Evolutionary conservation across 1,140 invertebrate genomes (phyloP).

Genomic region (Lucilia sericata): DNA sequence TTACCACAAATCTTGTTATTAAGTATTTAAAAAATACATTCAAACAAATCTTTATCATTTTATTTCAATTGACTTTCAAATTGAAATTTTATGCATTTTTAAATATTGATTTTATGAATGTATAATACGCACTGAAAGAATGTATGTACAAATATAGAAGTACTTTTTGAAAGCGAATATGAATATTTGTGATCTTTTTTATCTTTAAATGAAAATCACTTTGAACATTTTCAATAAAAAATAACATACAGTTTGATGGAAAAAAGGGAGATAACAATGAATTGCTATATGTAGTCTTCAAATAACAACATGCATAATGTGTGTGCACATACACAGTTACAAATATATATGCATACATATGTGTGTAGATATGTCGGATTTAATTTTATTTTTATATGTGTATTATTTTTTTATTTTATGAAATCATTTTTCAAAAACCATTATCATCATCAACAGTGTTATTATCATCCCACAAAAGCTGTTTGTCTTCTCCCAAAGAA

Average conservation of each 20-base stretch:
- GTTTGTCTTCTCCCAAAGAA: slow-evolving; percentile 9
- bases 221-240: background rate
- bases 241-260: background rate
- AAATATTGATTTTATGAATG: background rate
- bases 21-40: too few species aligned
- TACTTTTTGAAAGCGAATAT: too few species aligned
- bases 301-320: background rate
- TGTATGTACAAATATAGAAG: too few species aligned
- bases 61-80: background rate
- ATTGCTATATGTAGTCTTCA: background rate
- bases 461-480: slow-evolving; percentile 40
- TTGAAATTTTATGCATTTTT: slow-evolving; percentile 8
- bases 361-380: background rate
- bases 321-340: background rate
- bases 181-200: background rate
- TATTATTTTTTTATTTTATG: background rate
- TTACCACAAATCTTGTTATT: too few species aligned
- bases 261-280: background rate
- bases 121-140: background rate
- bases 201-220: background rate
- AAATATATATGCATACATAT: background rate
- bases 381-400: background rate
- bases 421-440: slow-evolving; percentile 39
- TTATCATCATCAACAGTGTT: slow-evolving; percentile 34
- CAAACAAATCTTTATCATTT: background rate